Base-by-base conservation (phyloP, 2,113 vertebrate species). In the Ctenodactylus gundi region DNA sequence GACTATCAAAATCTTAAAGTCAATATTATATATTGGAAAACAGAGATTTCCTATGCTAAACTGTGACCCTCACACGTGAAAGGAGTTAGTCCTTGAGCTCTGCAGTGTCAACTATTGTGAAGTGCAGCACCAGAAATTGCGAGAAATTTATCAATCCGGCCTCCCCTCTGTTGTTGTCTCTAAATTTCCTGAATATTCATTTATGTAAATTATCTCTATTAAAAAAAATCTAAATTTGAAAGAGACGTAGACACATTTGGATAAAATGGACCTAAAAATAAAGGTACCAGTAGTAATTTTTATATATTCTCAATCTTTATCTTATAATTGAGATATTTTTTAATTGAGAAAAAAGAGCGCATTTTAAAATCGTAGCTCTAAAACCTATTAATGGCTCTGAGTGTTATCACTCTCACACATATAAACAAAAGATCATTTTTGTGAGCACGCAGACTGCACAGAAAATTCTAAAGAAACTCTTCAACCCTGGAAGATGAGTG, bases 31-130 rank as follows among this genome's bases (percentile, higher is more conserved):
- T 34, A 13, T 1, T 23, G 46, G 41, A 41, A 10, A 11, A 1
- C 0, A 0, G 7, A 9, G 5, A 2, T 55, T 17, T 62, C 18
- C 10, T 4, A 8, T 36, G 5, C 9, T 4, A 60, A 15, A 4
- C 36, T 25, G 6, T 88, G 20, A 41, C 36, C 13, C 12, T 11
- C 27, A 7, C 4, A 21, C 27, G 2, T 10, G 58, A 64, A 23
- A 13, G 57, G 6, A 41, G 5, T 23, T 3, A 0, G 5, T 62
- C 2, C 49, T 3, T 58, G 53, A 73, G 14, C 25, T 46, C 21
- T 46, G n/a, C 27, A 17, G 3, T 44, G 44, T 41, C 76, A 39
- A 76, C 11, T 10, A 68, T 18, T 49, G 25, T 39, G 41, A 60
- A 34, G 51, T 11, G 12, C 51, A 78, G 44, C 31, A 17, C 3